Evolutionary conservation across 1,140 invertebrate genomes (phyloP), one percentile per base, ranked within the genome.

Genomic region (Sitobion miscanthi): DNA sequence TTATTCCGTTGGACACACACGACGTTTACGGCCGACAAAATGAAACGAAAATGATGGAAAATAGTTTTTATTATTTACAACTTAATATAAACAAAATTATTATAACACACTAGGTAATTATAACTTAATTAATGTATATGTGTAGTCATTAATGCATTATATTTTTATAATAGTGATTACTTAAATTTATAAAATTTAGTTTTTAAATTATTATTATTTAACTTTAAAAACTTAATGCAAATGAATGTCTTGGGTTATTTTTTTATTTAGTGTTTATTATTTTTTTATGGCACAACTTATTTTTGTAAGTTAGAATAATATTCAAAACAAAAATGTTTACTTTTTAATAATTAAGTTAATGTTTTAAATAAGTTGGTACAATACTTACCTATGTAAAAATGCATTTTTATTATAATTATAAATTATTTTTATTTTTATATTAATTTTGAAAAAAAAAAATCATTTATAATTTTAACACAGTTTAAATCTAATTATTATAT

Each of bases 11-110:
- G 47, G 9, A 23, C 3, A 88, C n/a, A 54, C 30, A 17, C n/a
- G n/a, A 35, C 20, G 30, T 25, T n/a, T 2, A 47, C 30, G 2
- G 6, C 47, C 23, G 47, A 85, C 38, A n/a, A 7, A 69, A n/a
- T 23, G 47, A 88, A 52, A 89, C 52, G 7, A 35, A 89, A 85
- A 38, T 21, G 49, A 54, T 21, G 77, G 49, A 42, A 85, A 57
- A 86, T 62, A 93, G 30, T 86, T 52, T 86, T 85, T 93, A 85
- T 42, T 86, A 20, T 85, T 83, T 57, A 38, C 47, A 21, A 83
- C 25, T 77, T 83, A 83, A 42, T 57, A 30, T 45, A 30, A 17
- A 8, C 30, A 54, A 89, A 49, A 21, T 20, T 6, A 69, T 69
- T 25, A 30, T 11, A 69, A 69, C 2, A n/a, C 30, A 35, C 11